Conservation (phyloP, 2,888 invertebrate genomes). For the Caenorhabditis virilis region DNA sequence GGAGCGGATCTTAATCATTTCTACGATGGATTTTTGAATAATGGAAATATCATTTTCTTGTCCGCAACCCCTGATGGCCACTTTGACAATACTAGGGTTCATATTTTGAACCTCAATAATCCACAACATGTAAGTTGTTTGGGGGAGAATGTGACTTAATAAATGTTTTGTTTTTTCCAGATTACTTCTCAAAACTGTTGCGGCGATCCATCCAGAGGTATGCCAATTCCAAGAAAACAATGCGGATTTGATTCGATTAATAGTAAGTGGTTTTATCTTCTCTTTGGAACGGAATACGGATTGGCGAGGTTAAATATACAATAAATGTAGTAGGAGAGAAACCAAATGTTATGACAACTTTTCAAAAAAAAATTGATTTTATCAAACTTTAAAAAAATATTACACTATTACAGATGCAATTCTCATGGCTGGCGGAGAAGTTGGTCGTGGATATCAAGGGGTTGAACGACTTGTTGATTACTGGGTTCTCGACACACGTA, state of each 20-base stretch:
- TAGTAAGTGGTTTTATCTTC: slow-evolving; percentile 34
- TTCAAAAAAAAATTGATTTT: slow-evolving; percentile 67
- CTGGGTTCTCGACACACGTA: slow-evolving; percentile 63
- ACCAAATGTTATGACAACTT: slow-evolving; percentile 63
- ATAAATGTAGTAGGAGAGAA: slow-evolving; percentile 67
- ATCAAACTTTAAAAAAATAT: slow-evolving; percentile 62
- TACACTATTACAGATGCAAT: slow-evolving; percentile 61
- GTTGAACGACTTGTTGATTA: slow-evolving; percentile 62
- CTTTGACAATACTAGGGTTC: slow-evolving; percentile 62
- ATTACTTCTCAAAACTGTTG: slow-evolving; percentile 60
- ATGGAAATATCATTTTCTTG: slow-evolving; percentile 63
- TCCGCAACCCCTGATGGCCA: slow-evolving; percentile 65
- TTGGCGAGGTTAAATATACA: slow-evolving; percentile 26
- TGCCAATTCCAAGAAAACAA: slow-evolving; percentile 62
- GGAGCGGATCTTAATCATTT: slow-evolving; percentile 63
- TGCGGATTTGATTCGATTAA: slow-evolving; percentile 64
- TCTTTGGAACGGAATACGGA: background rate
- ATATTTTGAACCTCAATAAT: slow-evolving; percentile 55
- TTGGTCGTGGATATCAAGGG: slow-evolving; percentile 59
- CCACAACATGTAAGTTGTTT: slow-evolving; percentile 39
- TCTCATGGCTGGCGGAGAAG: slow-evolving; percentile 65
- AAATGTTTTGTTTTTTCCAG: slow-evolving; percentile 11
- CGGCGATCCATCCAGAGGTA: slow-evolving; percentile 55
- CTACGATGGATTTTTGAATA: slow-evolving; percentile 65
- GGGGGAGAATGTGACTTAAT: background rate